These are phyloP conservation scores for Xyrauchen texanus DNA, from an alignment of 2,113 vertebrate species.

Conservation along the genomic window DNA sequence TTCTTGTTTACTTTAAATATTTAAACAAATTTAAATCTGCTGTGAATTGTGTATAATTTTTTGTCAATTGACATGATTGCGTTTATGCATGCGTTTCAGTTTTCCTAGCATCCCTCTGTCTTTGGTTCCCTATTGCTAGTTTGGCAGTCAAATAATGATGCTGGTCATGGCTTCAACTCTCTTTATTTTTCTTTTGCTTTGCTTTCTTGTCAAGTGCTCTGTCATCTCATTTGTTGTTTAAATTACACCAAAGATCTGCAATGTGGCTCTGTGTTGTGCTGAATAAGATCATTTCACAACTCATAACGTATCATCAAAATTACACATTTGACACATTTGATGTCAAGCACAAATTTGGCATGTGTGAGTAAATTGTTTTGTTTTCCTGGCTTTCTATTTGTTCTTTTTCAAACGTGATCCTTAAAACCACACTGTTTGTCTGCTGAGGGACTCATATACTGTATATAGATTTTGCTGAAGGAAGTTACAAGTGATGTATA, in stretches of 20 bases:
- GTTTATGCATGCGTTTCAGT: too few relatives aligned
- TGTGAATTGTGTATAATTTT: too few relatives aligned
- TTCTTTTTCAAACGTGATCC: slow-evolving; percentile 4
- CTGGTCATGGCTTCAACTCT: neutral
- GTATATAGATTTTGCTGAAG: slow-evolving; percentile 37
- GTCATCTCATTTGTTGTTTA: neutral
- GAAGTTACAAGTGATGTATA: slow-evolving; percentile 45
- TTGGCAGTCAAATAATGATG: too few relatives aligned
- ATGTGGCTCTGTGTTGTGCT: neutral
- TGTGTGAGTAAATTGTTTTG: neutral
- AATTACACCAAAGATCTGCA: neutral
- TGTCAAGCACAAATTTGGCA: neutral
- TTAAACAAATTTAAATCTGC: too few relatives aligned
- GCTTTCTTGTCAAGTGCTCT: too few relatives aligned
- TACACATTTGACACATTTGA: neutral
- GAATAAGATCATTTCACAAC: neutral
- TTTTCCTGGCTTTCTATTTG: neutral
- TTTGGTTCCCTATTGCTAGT: too few relatives aligned
- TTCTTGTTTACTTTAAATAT: too few relatives aligned
- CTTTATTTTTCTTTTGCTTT: neutral
- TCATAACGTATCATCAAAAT: neutral
- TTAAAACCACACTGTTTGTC: slow-evolving; percentile 41
- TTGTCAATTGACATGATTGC: too few relatives aligned
- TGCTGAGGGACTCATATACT: slow-evolving; percentile 22
- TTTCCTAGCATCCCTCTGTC: too few relatives aligned